Evolutionary conservation across 2,888 invertebrate species (phyloP).

Genomic region (Acanthosepion esculentum): DNA sequence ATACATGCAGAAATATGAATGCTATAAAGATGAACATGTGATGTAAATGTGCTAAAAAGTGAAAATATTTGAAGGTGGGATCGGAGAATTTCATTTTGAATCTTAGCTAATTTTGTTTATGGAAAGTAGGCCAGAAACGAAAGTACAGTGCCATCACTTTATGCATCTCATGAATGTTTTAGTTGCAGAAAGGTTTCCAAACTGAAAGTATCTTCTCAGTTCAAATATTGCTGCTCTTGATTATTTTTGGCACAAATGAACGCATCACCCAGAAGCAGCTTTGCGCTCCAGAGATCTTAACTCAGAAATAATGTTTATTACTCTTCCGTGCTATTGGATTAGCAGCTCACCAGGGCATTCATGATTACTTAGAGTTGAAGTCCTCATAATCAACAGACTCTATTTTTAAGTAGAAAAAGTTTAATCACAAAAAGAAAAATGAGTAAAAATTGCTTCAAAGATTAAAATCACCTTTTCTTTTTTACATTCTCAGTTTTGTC

Average conservation of each 20-base stretch:
- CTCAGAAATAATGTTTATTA: too few relatives aligned
- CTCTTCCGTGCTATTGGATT: too few relatives aligned
- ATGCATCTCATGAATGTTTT: neutral
- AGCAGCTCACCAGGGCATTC: neutral
- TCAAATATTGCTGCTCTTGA: neutral
- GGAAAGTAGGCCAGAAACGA: neutral
- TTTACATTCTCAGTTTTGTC: neutral
- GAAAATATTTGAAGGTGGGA: neutral
- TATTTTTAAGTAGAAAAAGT: neutral
- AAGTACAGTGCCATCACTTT: neutral
- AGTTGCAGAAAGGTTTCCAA: neutral
- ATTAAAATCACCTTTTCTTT: neutral
- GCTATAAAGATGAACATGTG: too few relatives aligned
- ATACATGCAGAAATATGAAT: too few relatives aligned
- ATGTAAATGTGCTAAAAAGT: too few relatives aligned
- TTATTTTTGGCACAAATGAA: neutral
- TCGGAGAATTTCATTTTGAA: neutral
- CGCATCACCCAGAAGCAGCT: neutral
- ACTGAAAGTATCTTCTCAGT: neutral
- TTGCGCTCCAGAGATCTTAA: neutral
- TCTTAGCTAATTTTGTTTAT: neutral
- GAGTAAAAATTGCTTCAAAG: neutral
- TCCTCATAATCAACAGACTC: neutral
- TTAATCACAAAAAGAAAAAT: too few relatives aligned
- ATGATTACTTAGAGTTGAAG: neutral